phyloP scores from a whole-genome alignment of 92 coral and sea anemone species.

The Zoanthus sansibaricus region DNA sequence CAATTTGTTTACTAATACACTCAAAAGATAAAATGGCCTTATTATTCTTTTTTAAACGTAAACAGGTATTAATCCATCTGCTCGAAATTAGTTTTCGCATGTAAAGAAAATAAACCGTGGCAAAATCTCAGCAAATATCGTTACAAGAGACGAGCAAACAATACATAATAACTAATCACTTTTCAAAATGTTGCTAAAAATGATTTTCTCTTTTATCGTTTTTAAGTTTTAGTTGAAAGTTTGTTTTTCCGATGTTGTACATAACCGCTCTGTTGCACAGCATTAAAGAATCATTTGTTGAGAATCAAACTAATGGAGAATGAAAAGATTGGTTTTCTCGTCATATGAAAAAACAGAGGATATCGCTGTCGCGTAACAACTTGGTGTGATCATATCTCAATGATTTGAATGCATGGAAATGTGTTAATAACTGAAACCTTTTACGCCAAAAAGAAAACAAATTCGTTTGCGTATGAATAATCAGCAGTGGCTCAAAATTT shows the following conservation, averaged over 20 bases:
- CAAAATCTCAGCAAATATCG: conserved; percentile 40
- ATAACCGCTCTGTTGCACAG: not conserved
- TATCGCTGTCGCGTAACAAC: conserved; percentile 25
- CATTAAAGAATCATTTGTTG: conserved; percentile 24
- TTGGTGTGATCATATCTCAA: conserved; percentile 41
- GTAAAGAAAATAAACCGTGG: conserved; percentile 52
- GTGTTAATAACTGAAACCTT: conserved; percentile 46
- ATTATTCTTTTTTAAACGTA: conserved; percentile 62
- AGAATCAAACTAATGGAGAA: conserved; percentile 24
- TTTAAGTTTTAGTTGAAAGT: not conserved
- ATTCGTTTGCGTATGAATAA: conserved; percentile 22
- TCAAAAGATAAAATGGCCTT: conserved; percentile 75
- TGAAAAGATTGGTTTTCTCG: conserved; percentile 13
- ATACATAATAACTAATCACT: conserved; percentile 21
- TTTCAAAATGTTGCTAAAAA: conserved; percentile 30
- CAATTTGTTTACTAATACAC: conserved; percentile 80
- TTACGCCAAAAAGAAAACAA: conserved; percentile 42
- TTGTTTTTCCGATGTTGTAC: not conserved
- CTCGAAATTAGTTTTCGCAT: conserved; percentile 58
- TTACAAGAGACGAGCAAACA: conserved; percentile 29
- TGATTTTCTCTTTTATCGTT: not conserved
- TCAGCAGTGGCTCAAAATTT: conserved; percentile 2
- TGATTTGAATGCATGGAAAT: conserved; percentile 42
- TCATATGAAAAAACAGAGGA: conserved; percentile 3
- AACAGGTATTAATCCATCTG: conserved; percentile 65